Percentiles rank a stretch among this genome's conserved stretches.
Evolutionary conservation across 2,113 vertebrate genomes (phyloP).

Genomic region (Cettia cetti): DNA sequence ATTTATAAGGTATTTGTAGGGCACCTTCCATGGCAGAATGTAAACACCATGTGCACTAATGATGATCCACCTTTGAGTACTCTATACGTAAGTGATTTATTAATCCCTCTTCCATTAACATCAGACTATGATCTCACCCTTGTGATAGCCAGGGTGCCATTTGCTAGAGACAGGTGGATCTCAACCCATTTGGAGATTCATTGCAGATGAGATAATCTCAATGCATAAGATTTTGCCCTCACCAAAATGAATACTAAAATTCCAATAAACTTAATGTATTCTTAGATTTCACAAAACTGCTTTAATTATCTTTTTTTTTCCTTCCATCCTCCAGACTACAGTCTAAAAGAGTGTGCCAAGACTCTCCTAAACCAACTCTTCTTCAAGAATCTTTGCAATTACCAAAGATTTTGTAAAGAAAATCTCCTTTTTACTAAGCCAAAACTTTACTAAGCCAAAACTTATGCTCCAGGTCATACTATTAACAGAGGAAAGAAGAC

Average conservation of each 20-base stretch:
- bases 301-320: neutral
- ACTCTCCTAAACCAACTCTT: neutral
- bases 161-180: constrained; percentile 17
- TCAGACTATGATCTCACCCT: constrained; percentile 41
- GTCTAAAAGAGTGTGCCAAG: neutral
- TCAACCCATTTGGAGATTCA: neutral
- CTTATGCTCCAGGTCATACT: neutral
- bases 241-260: neutral
- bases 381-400: neutral
- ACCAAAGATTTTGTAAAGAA: neutral
- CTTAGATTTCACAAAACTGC: neutral
- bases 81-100: neutral
- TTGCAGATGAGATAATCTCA: neutral
- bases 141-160: neutral
- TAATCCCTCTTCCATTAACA: constrained; percentile 36
- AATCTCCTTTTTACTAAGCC: neutral
- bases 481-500: neutral
- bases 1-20: neutral
- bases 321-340: neutral
- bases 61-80: neutral
- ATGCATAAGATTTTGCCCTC: neutral
- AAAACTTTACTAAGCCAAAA: neutral
- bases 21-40: neutral
- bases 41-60: neutral
- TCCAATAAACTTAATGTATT: neutral